Percentiles rank a stretch among this genome's conserved stretches.
Evolutionary conservation across 2,797 vertebrate species (phyloP).

Genomic region (Phoeniculus purpureus): DNA sequence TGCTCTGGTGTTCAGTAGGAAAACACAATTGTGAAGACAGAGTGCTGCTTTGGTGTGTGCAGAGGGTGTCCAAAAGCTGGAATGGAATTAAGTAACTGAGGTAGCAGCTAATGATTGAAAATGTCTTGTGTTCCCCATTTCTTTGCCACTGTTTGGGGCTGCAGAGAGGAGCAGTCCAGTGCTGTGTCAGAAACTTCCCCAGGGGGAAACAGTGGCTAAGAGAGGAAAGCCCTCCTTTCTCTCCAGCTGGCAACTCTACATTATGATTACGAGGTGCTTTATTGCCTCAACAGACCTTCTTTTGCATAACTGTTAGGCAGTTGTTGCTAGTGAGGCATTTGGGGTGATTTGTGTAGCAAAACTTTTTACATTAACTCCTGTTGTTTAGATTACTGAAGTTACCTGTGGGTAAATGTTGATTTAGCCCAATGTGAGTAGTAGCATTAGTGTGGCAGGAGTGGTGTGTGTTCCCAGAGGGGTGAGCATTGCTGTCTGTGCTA

Average conservation of each 20-base stretch:
- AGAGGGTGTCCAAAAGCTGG: background rate
- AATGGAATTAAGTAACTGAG: background rate
- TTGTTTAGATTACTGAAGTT: background rate
- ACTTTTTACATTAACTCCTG: background rate
- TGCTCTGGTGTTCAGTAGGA: background rate
- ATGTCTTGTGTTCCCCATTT: background rate
- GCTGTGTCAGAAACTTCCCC: background rate
- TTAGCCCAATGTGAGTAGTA: background rate
- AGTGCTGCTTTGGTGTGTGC: too few species aligned
- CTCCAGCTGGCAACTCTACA: background rate
- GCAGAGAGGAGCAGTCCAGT: background rate
- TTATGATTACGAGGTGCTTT: background rate
- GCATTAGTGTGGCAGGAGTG: background rate
- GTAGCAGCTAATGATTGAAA: background rate
- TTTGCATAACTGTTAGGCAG: slow-evolving; percentile 19
- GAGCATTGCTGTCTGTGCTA: background rate
- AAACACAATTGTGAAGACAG: too few species aligned
- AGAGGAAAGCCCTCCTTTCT: slow-evolving; percentile 9
- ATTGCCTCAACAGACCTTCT: slow-evolving; percentile 6
- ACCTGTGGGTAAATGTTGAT: background rate
- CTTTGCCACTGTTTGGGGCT: background rate
- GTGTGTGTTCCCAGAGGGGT: background rate
- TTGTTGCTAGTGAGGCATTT: background rate
- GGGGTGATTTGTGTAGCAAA: background rate
- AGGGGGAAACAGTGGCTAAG: slow-evolving; percentile 25